A percentile compares a stretch with the other conserved stretches of the same genome.
Conservation (phyloP, 2,888 invertebrate species). For the Lysandra bellargus region DNA sequence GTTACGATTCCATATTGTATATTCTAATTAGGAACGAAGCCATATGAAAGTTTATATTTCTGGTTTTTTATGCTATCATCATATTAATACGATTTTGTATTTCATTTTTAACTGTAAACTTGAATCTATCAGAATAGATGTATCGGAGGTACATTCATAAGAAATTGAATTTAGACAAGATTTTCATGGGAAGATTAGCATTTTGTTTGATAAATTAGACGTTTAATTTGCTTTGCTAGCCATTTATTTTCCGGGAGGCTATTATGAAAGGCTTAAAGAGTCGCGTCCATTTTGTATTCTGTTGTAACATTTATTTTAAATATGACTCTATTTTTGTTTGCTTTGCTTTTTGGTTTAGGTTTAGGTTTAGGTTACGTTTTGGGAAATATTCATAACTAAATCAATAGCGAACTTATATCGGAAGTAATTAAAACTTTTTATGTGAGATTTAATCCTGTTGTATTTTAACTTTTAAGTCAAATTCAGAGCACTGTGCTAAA, state of each 20-base stretch:
- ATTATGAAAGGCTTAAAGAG: constrained; percentile 22
- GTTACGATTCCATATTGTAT: neutral
- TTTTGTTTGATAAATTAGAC: constrained; percentile 27
- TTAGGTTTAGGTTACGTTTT: neutral
- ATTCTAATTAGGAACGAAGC: neutral
- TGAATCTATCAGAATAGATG: neutral
- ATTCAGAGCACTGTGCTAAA: constrained; percentile 9
- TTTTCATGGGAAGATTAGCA: neutral
- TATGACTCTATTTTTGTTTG: neutral
- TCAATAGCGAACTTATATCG: neutral
- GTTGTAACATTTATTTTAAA: neutral
- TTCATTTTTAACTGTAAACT: too few species aligned
- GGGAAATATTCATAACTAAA: neutral
- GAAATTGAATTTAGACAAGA: constrained; percentile 9
- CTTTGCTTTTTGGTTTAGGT: too few species aligned
- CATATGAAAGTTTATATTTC: neutral
- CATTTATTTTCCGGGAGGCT: neutral
- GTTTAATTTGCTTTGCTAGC: constrained; percentile 14
- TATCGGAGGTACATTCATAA: neutral
- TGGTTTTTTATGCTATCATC: too few species aligned
- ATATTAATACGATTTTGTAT: too few species aligned
- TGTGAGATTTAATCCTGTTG: neutral
- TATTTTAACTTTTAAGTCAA: neutral
- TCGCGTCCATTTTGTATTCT: constrained; percentile 15
- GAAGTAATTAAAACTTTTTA: neutral